Percentiles rank a stretch among this genome's conserved stretches.
Conservation (phyloP, 1,140 invertebrate species). For the Chelonus insularis region DNA sequence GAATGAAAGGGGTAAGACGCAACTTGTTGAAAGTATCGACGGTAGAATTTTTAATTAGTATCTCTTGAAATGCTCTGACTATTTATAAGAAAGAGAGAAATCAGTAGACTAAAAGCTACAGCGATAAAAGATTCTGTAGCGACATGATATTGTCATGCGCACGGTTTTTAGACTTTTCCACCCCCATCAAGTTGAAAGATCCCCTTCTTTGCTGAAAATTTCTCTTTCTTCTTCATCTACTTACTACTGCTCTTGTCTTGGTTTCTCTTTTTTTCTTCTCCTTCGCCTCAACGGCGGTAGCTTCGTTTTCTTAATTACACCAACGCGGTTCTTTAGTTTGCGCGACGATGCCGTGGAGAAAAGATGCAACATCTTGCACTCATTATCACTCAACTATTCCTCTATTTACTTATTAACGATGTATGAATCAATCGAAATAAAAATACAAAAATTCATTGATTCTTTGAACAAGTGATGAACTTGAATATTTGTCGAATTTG, state of each 20-base stretch:
- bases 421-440: too few species aligned
- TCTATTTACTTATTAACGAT: too few species aligned
- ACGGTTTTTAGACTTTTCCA: constrained; percentile 59
- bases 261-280: constrained; percentile 12
- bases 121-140: constrained; percentile 30
- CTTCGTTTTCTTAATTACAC: constrained; percentile 61
- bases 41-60: constrained; percentile 59
- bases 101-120: constrained; percentile 17
- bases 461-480: too few species aligned
- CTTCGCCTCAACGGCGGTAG: constrained; percentile 33
- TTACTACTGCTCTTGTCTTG: constrained; percentile 3
- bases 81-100: constrained; percentile 29
- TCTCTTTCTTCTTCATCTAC: constrained; percentile 10
- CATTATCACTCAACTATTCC: too few species aligned
- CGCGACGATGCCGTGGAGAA: constrained; percentile 58
- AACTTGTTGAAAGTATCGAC: constrained; percentile 41
- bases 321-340: constrained; percentile 58
- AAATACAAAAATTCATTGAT: too few species aligned
- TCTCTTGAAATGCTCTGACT: constrained; percentile 31
- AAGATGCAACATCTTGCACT: constrained; percentile 35
- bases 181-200: constrained; percentile 36
- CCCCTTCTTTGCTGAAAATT: constrained; percentile 10
- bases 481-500: too few species aligned
- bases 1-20: constrained; percentile 36
- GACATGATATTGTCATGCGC: constrained; percentile 58